Percentiles rank a stretch among this genome's conserved stretches.
Evolutionary conservation across 2,113 vertebrate species (phyloP).

Genomic region (Pelmatolapia mariae): DNA sequence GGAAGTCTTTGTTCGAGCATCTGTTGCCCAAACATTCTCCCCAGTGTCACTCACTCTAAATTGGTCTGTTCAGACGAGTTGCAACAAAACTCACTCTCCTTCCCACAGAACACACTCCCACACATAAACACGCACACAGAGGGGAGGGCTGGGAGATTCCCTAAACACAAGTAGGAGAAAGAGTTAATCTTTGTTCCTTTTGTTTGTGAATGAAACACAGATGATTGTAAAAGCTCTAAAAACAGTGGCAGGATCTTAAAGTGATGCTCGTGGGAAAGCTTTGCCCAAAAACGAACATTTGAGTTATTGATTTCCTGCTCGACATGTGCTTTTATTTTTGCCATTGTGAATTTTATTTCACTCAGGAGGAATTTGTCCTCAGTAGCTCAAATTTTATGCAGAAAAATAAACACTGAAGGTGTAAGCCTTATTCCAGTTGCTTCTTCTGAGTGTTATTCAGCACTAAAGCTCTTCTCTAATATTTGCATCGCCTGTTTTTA

Average conservation of each 20-base stretch:
- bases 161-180: conserved; percentile 13
- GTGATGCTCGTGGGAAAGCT: conserved; percentile 17
- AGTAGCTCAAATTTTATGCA: not conserved
- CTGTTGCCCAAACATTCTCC: conserved; percentile 65
- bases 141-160: conserved; percentile 21
- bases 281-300: not conserved
- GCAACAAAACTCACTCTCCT: conserved; percentile 32
- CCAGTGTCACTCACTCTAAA: conserved; percentile 50
- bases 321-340: not conserved
- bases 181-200: conserved; percentile 50
- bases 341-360: fast-evolving
- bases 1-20: conserved; percentile 61
- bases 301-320: not conserved
- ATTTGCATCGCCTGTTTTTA: not conserved
- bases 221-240: conserved; percentile 13
- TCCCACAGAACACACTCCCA: conserved; percentile 14
- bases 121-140: not conserved
- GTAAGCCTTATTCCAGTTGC: not conserved
- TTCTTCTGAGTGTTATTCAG: not conserved
- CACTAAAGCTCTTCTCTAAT: not conserved
- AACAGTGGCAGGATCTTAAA: not conserved
- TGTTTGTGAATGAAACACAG: conserved; percentile 17
- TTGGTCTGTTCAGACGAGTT: conserved; percentile 41
- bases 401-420: not conserved
- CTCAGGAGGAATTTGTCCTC: not conserved